phyloP scores from a whole-genome alignment of 2,797 vertebrate genomes.

The Pygocentrus nattereri region DNA sequence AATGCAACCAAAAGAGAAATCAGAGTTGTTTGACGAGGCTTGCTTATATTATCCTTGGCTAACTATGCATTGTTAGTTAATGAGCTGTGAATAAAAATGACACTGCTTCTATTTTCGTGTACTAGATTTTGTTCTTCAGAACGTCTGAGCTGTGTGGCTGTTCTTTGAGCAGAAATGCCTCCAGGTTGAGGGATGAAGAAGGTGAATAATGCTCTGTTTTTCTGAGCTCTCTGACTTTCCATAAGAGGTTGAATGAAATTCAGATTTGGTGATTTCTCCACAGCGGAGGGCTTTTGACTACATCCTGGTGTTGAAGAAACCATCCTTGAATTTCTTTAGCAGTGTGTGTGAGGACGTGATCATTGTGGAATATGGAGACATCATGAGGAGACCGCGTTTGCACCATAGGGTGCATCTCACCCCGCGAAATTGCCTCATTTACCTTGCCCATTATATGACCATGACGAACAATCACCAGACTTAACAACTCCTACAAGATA shows the following conservation, averaged over 20 bases:
- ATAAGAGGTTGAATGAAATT: conserved; percentile 1
- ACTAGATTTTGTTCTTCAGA: too few species aligned
- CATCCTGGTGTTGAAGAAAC: background rate
- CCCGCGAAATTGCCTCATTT: conserved; percentile 10
- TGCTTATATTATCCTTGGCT: background rate
- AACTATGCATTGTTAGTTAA: too few species aligned
- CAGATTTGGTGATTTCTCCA: conserved; percentile 4
- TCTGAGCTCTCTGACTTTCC: background rate
- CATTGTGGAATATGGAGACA: background rate
- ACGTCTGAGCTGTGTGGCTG: too few species aligned
- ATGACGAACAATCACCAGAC: background rate
- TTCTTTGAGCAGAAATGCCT: background rate
- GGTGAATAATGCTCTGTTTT: background rate
- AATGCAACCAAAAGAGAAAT: background rate
- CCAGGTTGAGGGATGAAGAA: background rate
- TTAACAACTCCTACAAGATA: conserved; percentile 7
- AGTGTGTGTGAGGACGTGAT: background rate
- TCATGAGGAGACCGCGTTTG: background rate
- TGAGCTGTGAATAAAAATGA: too few species aligned
- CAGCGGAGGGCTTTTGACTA: background rate
- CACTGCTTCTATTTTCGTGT: too few species aligned
- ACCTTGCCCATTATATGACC: background rate
- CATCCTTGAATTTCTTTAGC: background rate
- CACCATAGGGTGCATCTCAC: background rate
- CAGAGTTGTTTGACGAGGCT: background rate